A percentile compares a stretch with the other conserved stretches of the same genome.
phyloP scores from a whole-genome alignment of 2,113 vertebrate genomes.

The Marmota monax region DNA sequence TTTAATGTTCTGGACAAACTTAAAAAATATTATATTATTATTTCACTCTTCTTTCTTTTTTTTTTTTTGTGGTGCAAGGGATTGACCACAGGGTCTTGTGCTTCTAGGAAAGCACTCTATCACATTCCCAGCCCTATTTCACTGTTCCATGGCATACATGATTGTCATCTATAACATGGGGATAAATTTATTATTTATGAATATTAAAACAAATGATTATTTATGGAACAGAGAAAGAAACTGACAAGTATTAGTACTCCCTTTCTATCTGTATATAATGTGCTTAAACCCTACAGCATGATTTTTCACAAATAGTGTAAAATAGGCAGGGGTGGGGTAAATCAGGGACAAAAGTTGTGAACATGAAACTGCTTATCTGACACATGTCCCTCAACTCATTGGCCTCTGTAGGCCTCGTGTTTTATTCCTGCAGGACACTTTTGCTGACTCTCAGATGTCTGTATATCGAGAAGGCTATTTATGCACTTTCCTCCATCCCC shows the following conservation, averaged over 20 bases:
- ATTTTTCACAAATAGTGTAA: background rate
- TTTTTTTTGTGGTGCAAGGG: background rate
- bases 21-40: background rate
- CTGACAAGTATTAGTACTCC: background rate
- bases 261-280: background rate
- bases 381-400: background rate
- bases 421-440: background rate
- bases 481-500: background rate
- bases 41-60: background rate
- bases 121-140: too few species aligned
- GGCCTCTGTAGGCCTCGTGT: background rate
- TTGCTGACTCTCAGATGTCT: background rate
- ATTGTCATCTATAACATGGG: background rate
- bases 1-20: background rate
- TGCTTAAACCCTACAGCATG: background rate
- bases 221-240: background rate
- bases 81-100: too few species aligned
- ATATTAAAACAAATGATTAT: background rate
- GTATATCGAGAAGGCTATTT: background rate
- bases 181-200: slow-evolving; percentile 4
- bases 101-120: too few species aligned
- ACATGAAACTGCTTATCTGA: background rate
- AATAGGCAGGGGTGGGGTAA: background rate
- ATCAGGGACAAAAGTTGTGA: background rate
- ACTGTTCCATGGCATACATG: background rate